Base-by-base conservation (phyloP, 2,113 vertebrate species). In the Heterochromis multidens region DNA sequence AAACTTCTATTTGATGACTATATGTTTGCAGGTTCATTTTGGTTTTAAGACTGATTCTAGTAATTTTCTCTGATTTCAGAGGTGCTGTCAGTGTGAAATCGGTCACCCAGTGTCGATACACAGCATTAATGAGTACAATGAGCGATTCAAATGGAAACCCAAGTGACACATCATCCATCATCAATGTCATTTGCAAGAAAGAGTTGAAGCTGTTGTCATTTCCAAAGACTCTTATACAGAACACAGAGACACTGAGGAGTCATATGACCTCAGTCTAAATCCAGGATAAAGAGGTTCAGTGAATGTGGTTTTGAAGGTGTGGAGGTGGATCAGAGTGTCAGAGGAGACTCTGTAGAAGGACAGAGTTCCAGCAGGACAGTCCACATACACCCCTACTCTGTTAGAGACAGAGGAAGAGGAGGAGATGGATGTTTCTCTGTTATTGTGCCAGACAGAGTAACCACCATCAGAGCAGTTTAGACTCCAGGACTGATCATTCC, bases 311-410 rank as follows among this genome's bases (percentile, higher is more conserved):
- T 19, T 52, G 67, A 74, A 52, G 17, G 67, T 74, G 67, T 74
- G 46, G 27, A 74, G 67, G 46, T 83, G 86, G 21, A 29, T 21
- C 14, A 33, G 58, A 1, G 17, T 29, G 63, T 37, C 56, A 14
- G 13, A 23, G 23, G 77, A 56, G 6, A 83, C 21, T 13, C 25
- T 49, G 81, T 80, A 76, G 13, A 85, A 80, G 31, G 83, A 85
- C 63, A 85, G 40, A 35, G 59, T 33, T 8, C 65, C 78, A 33
- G 77, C 57, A 9, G 19, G 29, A 35, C 65, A 80, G 63, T 85
- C 63, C 78, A 85, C n/a, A 31, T 80, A 85, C n/a, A 85, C 83
- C 17, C 27, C 83, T 8, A 80, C 63, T 37, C 43, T 85, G 62
- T 46, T 27, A 3, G 77, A 80, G 40, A 31, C 2, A 17, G 23